Percentiles rank a stretch among this genome's conserved stretches.
Evolutionary conservation across 2,797 vertebrate species (phyloP).

Genomic region (Enteromius anoplus): DNA sequence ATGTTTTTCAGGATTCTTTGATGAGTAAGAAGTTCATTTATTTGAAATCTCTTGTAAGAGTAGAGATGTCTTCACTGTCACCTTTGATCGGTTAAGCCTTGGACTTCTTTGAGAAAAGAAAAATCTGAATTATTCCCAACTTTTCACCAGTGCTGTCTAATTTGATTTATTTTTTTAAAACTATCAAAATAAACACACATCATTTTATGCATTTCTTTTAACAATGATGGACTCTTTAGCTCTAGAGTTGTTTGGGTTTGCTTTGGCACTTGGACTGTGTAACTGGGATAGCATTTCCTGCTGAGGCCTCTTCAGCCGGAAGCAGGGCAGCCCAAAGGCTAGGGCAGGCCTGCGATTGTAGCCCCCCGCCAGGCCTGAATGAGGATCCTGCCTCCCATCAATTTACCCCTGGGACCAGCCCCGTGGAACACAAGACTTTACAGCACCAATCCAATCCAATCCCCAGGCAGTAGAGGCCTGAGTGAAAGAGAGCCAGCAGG

Average conservation of each 20-base stretch:
- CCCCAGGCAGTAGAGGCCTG: conserved; percentile 82
- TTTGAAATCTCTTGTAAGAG: not conserved
- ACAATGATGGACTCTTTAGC: conserved; percentile 4
- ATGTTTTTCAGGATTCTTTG: not conserved
- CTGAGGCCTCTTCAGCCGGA: conserved; percentile 75
- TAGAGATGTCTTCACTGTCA: not conserved
- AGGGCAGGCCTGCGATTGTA: conserved; percentile 85
- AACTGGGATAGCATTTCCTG: conserved; percentile 81
- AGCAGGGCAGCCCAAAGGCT: conserved; percentile 83
- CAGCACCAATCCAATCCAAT: conserved; percentile 82
- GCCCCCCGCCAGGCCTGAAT: conserved; percentile 79
- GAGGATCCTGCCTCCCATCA: conserved; percentile 81
- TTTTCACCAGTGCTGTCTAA: not conserved
- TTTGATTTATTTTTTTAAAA: not conserved
- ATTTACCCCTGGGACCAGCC: conserved; percentile 76
- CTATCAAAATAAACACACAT: not conserved
- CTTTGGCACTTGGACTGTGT: conserved; percentile 71
- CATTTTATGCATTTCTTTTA: not conserved
- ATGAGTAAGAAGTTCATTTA: not conserved
- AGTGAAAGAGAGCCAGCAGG: conserved; percentile 80
- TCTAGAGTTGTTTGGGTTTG: conserved; percentile 56
- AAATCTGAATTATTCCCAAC: not conserved
- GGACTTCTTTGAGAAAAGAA: not conserved
- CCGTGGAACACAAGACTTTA: conserved; percentile 79
- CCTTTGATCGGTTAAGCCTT: not conserved